A percentile compares a stretch with the other conserved stretches of the same genome.
Conservation (phyloP, 1,140 invertebrate species). For the Achatina immaculata region DNA sequence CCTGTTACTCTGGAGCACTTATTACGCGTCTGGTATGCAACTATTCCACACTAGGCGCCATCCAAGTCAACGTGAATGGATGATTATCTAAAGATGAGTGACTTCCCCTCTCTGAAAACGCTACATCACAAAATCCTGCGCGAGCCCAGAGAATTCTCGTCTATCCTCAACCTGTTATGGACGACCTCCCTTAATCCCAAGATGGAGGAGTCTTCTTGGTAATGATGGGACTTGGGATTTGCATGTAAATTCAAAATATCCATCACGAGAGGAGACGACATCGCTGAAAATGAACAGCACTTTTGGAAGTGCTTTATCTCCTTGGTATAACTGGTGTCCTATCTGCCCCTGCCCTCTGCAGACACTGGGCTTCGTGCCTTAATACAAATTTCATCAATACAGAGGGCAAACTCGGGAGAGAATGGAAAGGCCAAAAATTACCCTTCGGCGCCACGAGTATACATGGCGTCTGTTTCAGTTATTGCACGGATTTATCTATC, state of each 20-base stretch:
- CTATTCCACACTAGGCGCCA: not conserved
- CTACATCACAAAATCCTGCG: not conserved
- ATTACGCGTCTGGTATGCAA: too few species aligned
- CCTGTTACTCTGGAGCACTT: too few species aligned
- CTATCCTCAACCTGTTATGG: constrained; percentile 26
- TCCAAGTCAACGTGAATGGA: not conserved
- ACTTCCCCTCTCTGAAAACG: not conserved
- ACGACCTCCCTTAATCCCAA: constrained; percentile 38
- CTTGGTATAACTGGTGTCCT: not conserved
- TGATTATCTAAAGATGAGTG: constrained; percentile 5
- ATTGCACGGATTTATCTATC: constrained; percentile 45
- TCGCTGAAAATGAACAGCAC: constrained; percentile 43
- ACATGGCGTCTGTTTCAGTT: constrained; percentile 39
- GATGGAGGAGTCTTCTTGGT: constrained; percentile 33
- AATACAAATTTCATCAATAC: constrained; percentile 45
- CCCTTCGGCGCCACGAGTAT: constrained; percentile 36
- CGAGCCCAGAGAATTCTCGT: not conserved
- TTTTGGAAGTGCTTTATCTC: constrained; percentile 9
- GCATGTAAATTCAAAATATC: constrained; percentile 47
- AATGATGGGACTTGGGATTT: constrained; percentile 35
- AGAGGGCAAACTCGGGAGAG: not conserved
- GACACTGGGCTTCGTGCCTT: constrained; percentile 28
- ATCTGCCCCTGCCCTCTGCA: not conserved
- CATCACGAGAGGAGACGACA: constrained; percentile 33
- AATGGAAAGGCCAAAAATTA: not conserved